Base-by-base conservation (phyloP, 2,888 invertebrate genomes). In the Archips crataeganus region DNA sequence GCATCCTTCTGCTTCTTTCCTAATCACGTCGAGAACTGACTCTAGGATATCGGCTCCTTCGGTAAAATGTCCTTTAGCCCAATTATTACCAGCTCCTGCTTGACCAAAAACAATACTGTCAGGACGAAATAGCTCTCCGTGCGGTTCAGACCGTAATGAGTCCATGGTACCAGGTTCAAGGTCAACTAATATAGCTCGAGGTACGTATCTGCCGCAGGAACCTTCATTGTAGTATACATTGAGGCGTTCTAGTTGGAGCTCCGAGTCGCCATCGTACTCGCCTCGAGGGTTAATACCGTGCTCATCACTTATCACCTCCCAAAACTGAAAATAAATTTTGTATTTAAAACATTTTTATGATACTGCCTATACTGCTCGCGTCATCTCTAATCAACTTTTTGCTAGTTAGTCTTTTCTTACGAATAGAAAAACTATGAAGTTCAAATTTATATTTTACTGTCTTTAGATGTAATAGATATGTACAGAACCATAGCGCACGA, bases 11-110 rank as follows among this genome's bases (percentile, higher is more conserved):
- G 97, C 97, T 90, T 98, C 98, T 85, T 97, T 97, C 72, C 98
- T 95, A 39, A 97, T 96, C 0, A 97, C 97, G 84, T 98, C 98
- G 65, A 98, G 90, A 0, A 97, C 96, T 32, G 98, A 96, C 90
- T 98, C 99, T 67, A 96, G 97, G 83, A 97, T 95, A 91, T 97
- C 98, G 72, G 96, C 98, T 13, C 98, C 98, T 92, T 98, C 98
- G 23, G 98, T 98, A 92, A 98, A 98, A 85, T 98, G 98, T n/a
- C 98, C 95, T 76, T 91, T 84, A n/a, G 94, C 92, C 94, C 94
- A 94, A 86, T 95, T 94, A 80, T 94, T 94, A n/a, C 57, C 57
- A 57, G 57, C 57, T 57, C 90, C 92, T 54, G 92, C 94, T 85
- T 64, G 87, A 88, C 39, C 36, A 71, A 92, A 98, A 4, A 98